Base-by-base conservation (phyloP, 2,888 invertebrate species). In the Tortricodes alternella region DNA sequence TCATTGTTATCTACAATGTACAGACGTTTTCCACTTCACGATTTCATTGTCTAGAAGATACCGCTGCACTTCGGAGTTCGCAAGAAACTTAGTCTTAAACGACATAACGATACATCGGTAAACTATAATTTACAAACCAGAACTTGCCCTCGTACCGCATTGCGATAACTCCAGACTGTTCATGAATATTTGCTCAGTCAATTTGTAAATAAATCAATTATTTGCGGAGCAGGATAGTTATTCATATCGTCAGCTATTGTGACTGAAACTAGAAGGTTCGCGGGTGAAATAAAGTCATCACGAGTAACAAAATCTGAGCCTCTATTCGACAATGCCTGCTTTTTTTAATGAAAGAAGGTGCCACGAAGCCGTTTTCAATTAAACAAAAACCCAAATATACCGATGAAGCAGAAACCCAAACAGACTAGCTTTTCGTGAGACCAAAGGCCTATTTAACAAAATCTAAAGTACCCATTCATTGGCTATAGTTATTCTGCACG, bases 151-250 rank as follows among this genome's bases (percentile, higher is more conserved):
- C 13, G 32, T 49, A 29, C 55, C 55, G 55, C 55, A 49, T 15
- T 55, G 55, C 55, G 55, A 55, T 49, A 21, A 32, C 46, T 24
- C 24, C 18, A 44, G 44, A 29, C 41, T 16, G 2, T 15, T 29
- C 48, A 43, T 55, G 48, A 43, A 55, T 55, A 55, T 55, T 29
- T 9, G 24, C 15, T 34, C 46, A 16, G 32, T 15, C 53, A 41
- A 48, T 53, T 39, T 43, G 27, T 15, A 48, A 48, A 49, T 55
- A 55, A 55, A 55, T 55, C 55, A 55, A 55, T 49, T 49, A 55
- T 41, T 53, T 39, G 39, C 3, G 23, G 13, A 15, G n/a, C n/a
- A 23, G 37, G 11, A 11, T 24, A 24, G 24, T 41, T 41, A 16
- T 29, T 43, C 18, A n/a, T 9, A 9, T 39, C 32, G 35, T 15